These are phyloP conservation scores for Brevipalpus yothersi DNA, from an alignment of 1,140 invertebrate genomes.

Conservation along the genomic window DNA sequence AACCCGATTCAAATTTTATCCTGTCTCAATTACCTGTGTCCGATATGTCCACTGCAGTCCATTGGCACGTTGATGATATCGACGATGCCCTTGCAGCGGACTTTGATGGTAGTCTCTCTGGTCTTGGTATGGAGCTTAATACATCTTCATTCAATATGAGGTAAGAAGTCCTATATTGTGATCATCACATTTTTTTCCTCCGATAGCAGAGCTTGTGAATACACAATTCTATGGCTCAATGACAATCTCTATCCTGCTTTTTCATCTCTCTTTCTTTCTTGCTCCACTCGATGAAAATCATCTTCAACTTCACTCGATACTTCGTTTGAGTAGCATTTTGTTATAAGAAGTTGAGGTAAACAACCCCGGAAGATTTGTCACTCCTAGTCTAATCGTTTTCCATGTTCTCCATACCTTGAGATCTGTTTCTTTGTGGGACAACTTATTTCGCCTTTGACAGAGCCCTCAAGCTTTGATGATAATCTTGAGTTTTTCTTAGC, in stretches of 20 bases:
- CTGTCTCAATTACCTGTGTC: not conserved
- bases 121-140: slow-evolving; percentile 41
- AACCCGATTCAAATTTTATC: too few species aligned
- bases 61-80: slow-evolving; percentile 30
- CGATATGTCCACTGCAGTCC: slow-evolving; percentile 11
- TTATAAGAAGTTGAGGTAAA: too few species aligned
- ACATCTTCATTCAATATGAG: slow-evolving; percentile 45
- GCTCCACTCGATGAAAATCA: too few species aligned
- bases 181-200: not conserved
- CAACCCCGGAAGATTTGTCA: too few species aligned
- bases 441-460: too few species aligned
- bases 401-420: too few species aligned
- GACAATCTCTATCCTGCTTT: not conserved
- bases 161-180: slow-evolving; percentile 19
- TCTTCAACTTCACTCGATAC: too few species aligned
- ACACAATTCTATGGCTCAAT: not conserved
- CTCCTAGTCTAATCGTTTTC: too few species aligned
- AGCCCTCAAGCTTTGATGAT: too few species aligned
- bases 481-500: too few species aligned
- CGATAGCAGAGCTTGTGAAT: not conserved
- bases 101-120: slow-evolving; percentile 48
- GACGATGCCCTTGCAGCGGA: slow-evolving; percentile 43
- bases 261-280: not conserved
- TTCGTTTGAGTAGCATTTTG: too few species aligned
- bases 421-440: too few species aligned